Conservation (phyloP, 23 tunicate species). For the Oikopleura albicans region DNA sequence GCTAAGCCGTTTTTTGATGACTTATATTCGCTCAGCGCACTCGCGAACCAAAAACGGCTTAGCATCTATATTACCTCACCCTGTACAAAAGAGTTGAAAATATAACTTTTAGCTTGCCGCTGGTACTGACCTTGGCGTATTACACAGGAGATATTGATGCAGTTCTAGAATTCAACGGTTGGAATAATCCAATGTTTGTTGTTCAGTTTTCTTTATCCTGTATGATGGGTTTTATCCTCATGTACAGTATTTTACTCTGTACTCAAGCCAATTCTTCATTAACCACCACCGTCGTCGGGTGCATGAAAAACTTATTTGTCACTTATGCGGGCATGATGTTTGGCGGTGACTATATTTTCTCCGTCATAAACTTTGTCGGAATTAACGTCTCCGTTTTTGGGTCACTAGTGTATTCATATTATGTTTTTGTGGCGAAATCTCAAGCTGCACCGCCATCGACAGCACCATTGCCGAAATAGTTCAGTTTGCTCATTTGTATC, state of each 20-base stretch:
- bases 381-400: conserved; percentile 54
- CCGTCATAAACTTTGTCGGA: conserved; percentile 64
- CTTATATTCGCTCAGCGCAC: too few species aligned
- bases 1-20: too few species aligned
- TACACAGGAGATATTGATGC: conserved; percentile 47
- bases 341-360: conserved; percentile 86
- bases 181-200: conserved; percentile 25
- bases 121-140: conserved; percentile 24
- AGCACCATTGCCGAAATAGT: too few species aligned
- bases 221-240: conserved; percentile 75
- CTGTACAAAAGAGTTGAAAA: too few species aligned
- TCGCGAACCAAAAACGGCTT: too few species aligned
- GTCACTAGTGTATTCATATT: conserved; percentile 31
- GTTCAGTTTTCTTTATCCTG: conserved; percentile 44
- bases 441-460: too few species aligned
- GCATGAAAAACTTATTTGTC: conserved; percentile 66
- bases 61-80: too few species aligned
- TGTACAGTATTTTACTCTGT: conserved; percentile 56
- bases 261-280: conserved; percentile 76
- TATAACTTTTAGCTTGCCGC: not conserved
- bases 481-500: too few species aligned
- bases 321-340: conserved; percentile 81
- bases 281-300: conserved; percentile 93
- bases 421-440: too few species aligned
- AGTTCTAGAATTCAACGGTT: conserved; percentile 23